phyloP scores from a whole-genome alignment of 2,797 vertebrate genomes.

The Leptoclinus maculatus region DNA sequence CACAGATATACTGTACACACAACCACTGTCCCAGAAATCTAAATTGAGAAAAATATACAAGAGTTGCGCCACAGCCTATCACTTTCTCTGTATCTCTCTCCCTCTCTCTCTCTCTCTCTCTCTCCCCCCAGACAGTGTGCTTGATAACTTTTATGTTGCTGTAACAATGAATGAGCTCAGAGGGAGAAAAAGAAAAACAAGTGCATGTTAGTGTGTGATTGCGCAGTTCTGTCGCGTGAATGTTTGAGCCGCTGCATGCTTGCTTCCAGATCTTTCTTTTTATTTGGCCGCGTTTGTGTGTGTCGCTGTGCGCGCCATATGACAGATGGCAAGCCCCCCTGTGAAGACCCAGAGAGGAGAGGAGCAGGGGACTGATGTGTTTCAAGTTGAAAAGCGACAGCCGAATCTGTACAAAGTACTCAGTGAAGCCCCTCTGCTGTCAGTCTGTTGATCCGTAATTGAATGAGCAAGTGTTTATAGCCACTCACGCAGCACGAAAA shows the following conservation, averaged over 20 bases:
- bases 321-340: constrained; percentile 74
- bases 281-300: background rate
- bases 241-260: constrained; percentile 19
- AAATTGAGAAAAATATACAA: constrained; percentile 62
- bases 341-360: constrained; percentile 57
- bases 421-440: constrained; percentile 60
- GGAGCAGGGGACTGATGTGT: constrained; percentile 63
- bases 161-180: constrained; percentile 68
- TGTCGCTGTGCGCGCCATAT: constrained; percentile 23
- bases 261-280: constrained; percentile 27
- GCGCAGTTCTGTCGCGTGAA: constrained; percentile 5
- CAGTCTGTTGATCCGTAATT: constrained; percentile 71
- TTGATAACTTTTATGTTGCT: constrained; percentile 66
- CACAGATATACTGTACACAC: constrained; percentile 33
- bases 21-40: constrained; percentile 45
- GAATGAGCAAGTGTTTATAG: constrained; percentile 74
- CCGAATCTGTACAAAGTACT: constrained; percentile 62
- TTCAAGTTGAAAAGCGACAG: constrained; percentile 71
- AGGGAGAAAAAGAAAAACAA: constrained; percentile 19
- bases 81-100: background rate
- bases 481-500: constrained; percentile 65
- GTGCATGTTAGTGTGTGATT: constrained; percentile 13
- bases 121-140: constrained; percentile 44
- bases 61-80: constrained; percentile 33
- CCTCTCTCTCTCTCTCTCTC: background rate